phyloP scores from a whole-genome alignment of 2,113 vertebrate genomes.

The Ciconia stormi region DNA sequence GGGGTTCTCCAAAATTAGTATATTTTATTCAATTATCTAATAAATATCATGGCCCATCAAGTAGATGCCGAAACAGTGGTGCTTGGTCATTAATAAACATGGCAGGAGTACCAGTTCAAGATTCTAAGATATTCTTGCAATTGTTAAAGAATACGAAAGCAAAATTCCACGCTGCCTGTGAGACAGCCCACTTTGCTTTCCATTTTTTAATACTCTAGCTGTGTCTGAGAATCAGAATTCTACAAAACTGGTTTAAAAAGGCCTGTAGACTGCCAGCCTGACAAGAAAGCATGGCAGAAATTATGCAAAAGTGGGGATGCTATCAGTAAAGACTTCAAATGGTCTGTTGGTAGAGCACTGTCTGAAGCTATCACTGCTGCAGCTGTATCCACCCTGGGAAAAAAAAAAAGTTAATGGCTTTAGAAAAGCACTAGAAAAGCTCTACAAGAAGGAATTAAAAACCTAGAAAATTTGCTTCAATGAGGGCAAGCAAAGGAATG shows the following conservation, averaged over 20 bases:
- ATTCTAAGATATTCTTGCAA: neutral
- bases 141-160: neutral
- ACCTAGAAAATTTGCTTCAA: neutral
- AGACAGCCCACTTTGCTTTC: neutral
- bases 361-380: neutral
- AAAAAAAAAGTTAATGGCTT: neutral
- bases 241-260: neutral
- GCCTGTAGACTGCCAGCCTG: neutral
- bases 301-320: neutral
- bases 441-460: neutral
- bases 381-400: neutral
- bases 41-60: neutral
- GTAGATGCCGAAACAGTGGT: neutral
- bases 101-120: neutral
- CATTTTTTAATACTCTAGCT: neutral
- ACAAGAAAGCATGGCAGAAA: neutral
- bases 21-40: neutral
- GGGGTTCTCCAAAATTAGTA: neutral
- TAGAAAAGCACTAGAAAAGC: neutral
- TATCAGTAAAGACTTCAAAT: neutral
- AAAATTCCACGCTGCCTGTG: neutral
- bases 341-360: neutral
- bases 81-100: neutral
- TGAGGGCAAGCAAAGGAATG: neutral
- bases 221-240: neutral